Evolutionary conservation across 1,140 invertebrate species (phyloP).

Genomic region (Drosophila watanabei): DNA sequence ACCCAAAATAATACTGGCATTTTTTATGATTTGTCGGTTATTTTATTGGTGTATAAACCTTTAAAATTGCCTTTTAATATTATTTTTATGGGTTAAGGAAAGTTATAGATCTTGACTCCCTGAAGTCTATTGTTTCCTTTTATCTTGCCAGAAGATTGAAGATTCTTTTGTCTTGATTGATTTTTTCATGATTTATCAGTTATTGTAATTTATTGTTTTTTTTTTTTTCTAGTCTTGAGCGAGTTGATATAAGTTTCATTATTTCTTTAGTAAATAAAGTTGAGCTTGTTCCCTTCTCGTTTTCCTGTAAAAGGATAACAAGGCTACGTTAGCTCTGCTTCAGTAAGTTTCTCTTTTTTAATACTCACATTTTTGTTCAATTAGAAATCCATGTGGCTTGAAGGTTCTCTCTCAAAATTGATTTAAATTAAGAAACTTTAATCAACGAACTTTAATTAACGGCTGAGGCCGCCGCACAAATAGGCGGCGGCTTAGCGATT

Average conservation of each 20-base stretch:
- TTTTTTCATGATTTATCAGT: neutral
- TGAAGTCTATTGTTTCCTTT: neutral
- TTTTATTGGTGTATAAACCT: neutral
- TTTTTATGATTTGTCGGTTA: neutral
- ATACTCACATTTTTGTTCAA: slow-evolving; percentile 21
- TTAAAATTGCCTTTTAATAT: too few species aligned
- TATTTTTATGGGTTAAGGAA: neutral
- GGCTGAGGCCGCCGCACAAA: slow-evolving; percentile 50
- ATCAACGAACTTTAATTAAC: slow-evolving; percentile 27
- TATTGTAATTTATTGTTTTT: neutral
- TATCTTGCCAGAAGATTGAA: neutral
- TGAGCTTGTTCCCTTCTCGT: neutral
- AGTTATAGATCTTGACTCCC: neutral
- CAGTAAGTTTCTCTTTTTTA: neutral
- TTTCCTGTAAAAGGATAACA: slow-evolving; percentile 12
- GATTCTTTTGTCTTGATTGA: neutral
- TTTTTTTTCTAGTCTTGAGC: too few species aligned
- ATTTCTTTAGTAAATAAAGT: neutral
- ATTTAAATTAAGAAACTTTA: slow-evolving; percentile 32
- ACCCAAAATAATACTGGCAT: neutral
- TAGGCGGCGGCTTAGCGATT: slow-evolving; percentile 53
- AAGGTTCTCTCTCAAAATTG: neutral
- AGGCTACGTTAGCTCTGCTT: neutral
- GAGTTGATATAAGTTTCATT: neutral
- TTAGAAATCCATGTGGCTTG: neutral